Evolutionary conservation across 2,888 invertebrate species (phyloP).

Genomic region (Smittia sp.): DNA sequence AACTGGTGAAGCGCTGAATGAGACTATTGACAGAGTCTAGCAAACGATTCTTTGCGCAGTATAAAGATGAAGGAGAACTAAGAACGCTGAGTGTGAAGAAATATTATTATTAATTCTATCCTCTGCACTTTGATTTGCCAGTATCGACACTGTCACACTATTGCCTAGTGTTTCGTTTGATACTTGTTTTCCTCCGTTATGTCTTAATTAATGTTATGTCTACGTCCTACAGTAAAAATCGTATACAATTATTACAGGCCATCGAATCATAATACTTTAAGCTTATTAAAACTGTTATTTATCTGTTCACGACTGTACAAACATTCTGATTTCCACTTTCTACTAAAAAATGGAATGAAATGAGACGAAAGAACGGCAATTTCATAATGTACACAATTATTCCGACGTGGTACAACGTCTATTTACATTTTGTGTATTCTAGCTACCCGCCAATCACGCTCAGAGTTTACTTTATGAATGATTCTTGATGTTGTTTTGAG

Average conservation of each 20-base stretch:
- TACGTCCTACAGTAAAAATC: conserved; percentile 26
- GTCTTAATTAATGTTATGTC: background rate
- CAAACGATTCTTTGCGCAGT: no score
- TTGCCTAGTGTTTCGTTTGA: no score
- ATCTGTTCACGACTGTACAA: conserved; percentile 20
- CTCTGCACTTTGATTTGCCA: no score
- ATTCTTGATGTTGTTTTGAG: no score
- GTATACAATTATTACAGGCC: conserved; percentile 37
- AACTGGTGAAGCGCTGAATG: no score
- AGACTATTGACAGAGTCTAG: no score
- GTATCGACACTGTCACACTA: no score
- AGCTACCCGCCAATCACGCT: background rate
- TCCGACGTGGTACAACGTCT: background rate
- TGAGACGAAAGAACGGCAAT: conserved; percentile 1
- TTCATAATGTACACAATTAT: background rate
- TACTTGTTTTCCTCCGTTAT: no score
- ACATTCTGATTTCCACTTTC: background rate
- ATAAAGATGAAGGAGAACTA: no score
- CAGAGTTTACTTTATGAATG: no score
- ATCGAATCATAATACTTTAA: conserved; percentile 27
- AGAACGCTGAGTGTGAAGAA: no score
- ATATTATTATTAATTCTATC: no score
- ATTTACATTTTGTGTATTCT: conserved; percentile 23
- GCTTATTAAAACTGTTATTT: conserved; percentile 11
- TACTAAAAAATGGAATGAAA: background rate